A percentile compares a stretch with the other conserved stretches of the same genome.
Conservation (phyloP, 2,113 vertebrate species). For the Philantomba maxwellii region DNA sequence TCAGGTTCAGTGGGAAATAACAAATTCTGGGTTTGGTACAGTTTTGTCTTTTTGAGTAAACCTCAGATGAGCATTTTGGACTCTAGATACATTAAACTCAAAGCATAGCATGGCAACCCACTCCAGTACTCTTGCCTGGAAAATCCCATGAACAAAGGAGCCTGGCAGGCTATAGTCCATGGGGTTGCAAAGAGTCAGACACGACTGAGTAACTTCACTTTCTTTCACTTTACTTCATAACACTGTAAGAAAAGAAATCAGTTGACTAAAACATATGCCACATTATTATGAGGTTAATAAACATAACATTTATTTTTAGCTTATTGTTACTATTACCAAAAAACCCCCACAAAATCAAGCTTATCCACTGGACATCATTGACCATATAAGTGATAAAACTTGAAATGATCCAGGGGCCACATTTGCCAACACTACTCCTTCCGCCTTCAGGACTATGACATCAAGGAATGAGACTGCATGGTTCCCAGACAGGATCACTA, state of each 20-base stretch:
- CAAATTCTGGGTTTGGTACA: neutral
- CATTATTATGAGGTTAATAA: neutral
- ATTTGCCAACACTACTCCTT: neutral
- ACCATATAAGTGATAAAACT: neutral
- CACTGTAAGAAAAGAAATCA: neutral
- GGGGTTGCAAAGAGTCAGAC: neutral
- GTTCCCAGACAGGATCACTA: neutral
- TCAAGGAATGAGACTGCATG: neutral
- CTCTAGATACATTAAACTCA: neutral
- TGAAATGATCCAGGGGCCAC: neutral
- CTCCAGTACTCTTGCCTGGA: neutral
- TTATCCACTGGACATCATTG: neutral
- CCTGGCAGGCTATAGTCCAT: neutral
- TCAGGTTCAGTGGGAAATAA: neutral
- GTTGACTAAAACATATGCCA: neutral
- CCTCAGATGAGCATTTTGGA: neutral
- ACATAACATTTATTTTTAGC: neutral
- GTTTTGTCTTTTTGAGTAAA: neutral
- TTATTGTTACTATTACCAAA: neutral
- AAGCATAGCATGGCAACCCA: neutral
- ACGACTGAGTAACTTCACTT: neutral
- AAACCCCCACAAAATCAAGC: neutral
- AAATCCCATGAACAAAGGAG: neutral
- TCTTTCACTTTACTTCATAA: neutral
- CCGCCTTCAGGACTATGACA: neutral